Conservation (phyloP, 2,113 vertebrate genomes). For the Phaethon lepturus region DNA sequence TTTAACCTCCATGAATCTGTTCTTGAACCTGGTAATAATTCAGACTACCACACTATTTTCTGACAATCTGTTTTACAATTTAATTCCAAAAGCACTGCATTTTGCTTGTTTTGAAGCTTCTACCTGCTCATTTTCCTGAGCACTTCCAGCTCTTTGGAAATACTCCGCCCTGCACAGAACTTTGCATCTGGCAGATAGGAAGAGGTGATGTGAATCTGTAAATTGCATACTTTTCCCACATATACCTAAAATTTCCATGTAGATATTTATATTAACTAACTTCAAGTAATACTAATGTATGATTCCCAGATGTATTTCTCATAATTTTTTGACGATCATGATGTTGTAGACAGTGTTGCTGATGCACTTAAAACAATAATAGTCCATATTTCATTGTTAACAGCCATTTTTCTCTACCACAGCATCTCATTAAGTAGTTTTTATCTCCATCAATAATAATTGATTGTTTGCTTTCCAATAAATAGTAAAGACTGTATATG, state of each 20-base stretch:
- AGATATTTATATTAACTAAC: background rate
- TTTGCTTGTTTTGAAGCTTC: slow-evolving; percentile 31
- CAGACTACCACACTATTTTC: background rate
- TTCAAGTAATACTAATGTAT: background rate
- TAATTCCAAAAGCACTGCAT: slow-evolving; percentile 26
- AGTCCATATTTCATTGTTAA: background rate
- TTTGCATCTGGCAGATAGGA: background rate
- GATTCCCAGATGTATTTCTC: background rate
- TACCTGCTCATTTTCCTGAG: background rate
- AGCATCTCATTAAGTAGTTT: background rate
- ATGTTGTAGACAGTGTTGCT: background rate
- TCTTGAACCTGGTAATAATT: slow-evolving; percentile 39
- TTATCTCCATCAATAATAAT: background rate
- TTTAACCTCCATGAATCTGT: slow-evolving; percentile 29
- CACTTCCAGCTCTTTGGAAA: background rate
- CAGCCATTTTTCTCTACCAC: background rate
- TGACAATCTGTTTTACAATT: background rate
- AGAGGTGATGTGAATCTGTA: background rate
- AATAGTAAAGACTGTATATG: background rate
- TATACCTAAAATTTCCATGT: background rate
- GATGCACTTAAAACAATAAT: background rate
- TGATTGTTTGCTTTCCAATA: background rate
- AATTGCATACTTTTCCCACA: background rate
- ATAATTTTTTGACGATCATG: background rate
- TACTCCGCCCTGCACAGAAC: background rate